Evolutionary conservation across 2,888 invertebrate genomes (phyloP).

Genomic region (Ypsolopha scabrella): DNA sequence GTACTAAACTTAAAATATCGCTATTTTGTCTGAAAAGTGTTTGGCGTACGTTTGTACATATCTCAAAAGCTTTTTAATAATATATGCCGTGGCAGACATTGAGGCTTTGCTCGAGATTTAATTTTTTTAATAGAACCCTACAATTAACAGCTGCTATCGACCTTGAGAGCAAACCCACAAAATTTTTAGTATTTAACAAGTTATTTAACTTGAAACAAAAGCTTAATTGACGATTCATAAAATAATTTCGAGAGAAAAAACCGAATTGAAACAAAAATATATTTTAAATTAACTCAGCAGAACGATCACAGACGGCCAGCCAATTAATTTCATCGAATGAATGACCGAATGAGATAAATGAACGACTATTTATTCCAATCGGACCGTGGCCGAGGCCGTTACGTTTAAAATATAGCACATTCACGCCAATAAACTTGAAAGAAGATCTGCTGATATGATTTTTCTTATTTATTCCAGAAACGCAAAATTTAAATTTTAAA

Average conservation of each 20-base stretch:
- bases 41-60: background rate
- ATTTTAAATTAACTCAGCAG: background rate
- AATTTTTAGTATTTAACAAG: too few relatives aligned
- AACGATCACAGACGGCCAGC: constrained; percentile 12
- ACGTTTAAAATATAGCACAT: constrained; percentile 54
- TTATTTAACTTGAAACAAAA: background rate
- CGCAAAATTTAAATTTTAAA: too few relatives aligned
- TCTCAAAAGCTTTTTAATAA: background rate
- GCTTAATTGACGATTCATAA: background rate
- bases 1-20: background rate
- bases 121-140: background rate
- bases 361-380: constrained; percentile 53
- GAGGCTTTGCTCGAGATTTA: too few relatives aligned
- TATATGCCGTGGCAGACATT: too few relatives aligned
- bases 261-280: background rate
- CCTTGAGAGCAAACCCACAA: background rate
- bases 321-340: constrained; percentile 44
- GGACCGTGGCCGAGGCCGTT: constrained; percentile 43
- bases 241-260: background rate
- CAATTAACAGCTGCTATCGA: background rate
- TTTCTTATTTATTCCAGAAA: too few relatives aligned
- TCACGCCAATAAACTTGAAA: constrained; percentile 18
- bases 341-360: constrained; percentile 31
- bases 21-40: background rate
- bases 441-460: too few relatives aligned